phyloP scores from a whole-genome alignment of 2,888 invertebrate genomes.

The Taenaris catops region DNA sequence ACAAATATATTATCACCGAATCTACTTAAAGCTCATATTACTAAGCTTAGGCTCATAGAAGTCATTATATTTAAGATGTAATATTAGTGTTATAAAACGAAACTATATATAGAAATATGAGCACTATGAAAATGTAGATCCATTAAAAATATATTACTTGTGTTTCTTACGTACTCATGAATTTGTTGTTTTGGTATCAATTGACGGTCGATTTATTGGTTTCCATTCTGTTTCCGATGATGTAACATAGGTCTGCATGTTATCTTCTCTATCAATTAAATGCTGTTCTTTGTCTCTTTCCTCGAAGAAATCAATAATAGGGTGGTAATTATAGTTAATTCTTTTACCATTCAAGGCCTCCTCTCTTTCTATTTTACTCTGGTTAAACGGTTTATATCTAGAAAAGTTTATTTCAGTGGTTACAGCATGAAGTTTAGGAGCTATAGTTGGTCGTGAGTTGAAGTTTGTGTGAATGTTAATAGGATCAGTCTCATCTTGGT shows the following conservation, averaged over 20 bases:
- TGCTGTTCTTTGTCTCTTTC: conserved; percentile 51
- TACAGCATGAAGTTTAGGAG: conserved; percentile 53
- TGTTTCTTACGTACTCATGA: conserved; percentile 35
- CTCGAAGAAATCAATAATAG: conserved; percentile 89
- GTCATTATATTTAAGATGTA: too few species aligned
- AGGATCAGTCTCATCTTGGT: conserved; percentile 34
- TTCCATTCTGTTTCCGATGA: conserved; percentile 68
- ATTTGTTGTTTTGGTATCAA: conserved; percentile 37
- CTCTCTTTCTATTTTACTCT: conserved; percentile 34
- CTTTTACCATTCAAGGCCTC: conserved; percentile 61
- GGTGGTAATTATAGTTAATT: conserved; percentile 90
- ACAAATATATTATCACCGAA: conserved; percentile 17
- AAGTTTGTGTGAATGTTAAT: conserved; percentile 37
- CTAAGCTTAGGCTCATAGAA: too few species aligned
- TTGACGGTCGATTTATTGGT: conserved; percentile 58
- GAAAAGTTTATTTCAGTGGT: conserved; percentile 40
- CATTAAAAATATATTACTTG: conserved; percentile 29
- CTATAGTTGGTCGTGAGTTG: conserved; percentile 46
- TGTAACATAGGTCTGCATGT: conserved; percentile 39
- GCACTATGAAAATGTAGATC: too few species aligned
- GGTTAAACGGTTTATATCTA: conserved; percentile 34
- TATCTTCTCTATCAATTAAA: conserved; percentile 64
- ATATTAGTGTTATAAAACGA: too few species aligned
- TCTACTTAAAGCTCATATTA: conserved; percentile 20
- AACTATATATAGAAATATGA: too few species aligned